Evolutionary conservation across 1,140 invertebrate genomes (phyloP), one percentile per base, ranked within the genome.

Genomic region (Apis cerana): DNA sequence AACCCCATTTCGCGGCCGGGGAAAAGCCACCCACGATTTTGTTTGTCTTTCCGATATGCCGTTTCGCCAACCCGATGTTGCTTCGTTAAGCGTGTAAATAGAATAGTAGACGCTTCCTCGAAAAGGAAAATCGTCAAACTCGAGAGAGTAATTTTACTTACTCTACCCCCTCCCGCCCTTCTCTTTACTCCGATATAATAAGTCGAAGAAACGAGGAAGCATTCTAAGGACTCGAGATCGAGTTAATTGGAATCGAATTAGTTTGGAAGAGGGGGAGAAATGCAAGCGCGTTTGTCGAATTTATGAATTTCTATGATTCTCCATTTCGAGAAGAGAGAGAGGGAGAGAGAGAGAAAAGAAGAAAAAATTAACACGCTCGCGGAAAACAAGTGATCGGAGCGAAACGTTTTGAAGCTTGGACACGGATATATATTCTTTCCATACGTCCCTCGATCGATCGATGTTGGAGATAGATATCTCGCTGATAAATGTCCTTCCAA

Each of bases 1-100:
- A 8, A 23, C 58, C 43, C 58, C 43, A 33, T 81, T 76, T 61
- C 50, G 80, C 64, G 72, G 15, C 4, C n/a, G 64, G 3, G 43
- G 13, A 52, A 69, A n/a, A 76, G n/a, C 48, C 23, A 8, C 21
- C 11, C 2, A 5, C 8, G 64, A 82, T 76, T 80, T 76, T 82
- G 80, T 82, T 82, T 82, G 74, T 76, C 74, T 76, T 82, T 68
- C 58, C 54, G 56, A 76, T 76, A 58, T n/a, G 62, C 33, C 13
- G 50, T 43, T 43, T 43, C 13, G 58, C 13, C 23, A 23, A 50
- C 50, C n/a, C 23, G n/a, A 11, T 79, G 67, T 17, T 69, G 52
- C 43, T 52, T 79, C 77, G 77, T 79, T 79, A 79, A n/a, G 23
- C 43, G 23, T 0, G 77, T 23, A 79, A 79, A 79, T 70, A 79